Conservation (phyloP, 2,797 vertebrate genomes). For the Cephalopachus bancanus region DNA sequence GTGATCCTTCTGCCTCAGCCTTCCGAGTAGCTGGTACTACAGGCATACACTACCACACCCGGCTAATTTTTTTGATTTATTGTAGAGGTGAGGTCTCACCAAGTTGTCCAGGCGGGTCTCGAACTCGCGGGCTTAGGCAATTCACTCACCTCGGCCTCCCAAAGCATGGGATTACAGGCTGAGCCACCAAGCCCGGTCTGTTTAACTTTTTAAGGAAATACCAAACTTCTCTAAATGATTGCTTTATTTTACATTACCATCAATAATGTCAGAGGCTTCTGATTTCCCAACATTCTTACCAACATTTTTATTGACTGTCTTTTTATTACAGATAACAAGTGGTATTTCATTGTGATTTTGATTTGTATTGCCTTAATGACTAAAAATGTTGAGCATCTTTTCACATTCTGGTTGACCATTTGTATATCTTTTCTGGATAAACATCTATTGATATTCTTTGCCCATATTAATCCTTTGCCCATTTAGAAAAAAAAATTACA, state of each 20-base stretch:
- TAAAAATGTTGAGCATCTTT: neutral
- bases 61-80: no score
- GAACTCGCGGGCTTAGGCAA: no score
- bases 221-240: neutral
- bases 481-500: no score
- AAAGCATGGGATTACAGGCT: no score
- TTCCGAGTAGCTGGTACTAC: no score
- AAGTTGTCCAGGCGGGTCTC: no score
- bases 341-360: neutral
- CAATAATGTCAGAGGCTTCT: neutral
- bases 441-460: neutral
- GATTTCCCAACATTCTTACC: neutral
- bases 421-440: no score
- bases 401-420: neutral
- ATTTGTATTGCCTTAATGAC: neutral
- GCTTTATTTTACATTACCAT: neutral
- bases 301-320: neutral
- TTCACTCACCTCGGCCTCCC: no score
- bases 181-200: no score
- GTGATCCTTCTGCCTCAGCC: no score
- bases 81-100: no score
- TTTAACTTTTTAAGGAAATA: neutral
- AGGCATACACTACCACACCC: no score
- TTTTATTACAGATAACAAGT: neutral
- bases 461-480: neutral